A percentile compares a stretch with the other conserved stretches of the same genome.
phyloP scores from a whole-genome alignment of 2,888 invertebrate genomes.

The Rotaria magnacalcarata region DNA sequence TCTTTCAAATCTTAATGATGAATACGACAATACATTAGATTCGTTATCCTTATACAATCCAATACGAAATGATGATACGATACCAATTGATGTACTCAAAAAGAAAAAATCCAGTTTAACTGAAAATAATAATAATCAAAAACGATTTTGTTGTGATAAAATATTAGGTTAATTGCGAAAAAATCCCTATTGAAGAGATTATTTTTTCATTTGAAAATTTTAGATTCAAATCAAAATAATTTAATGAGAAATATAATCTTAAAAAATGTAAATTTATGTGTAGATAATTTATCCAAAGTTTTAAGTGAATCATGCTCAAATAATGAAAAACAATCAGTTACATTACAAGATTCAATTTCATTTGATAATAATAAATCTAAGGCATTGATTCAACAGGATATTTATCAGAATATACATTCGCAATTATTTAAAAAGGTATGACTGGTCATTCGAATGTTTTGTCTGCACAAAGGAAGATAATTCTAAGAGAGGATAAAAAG shows the following conservation, averaged over 20 bases:
- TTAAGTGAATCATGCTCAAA: neutral
- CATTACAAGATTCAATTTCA: neutral
- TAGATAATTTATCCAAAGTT: neutral
- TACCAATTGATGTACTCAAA: neutral
- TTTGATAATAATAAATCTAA: neutral
- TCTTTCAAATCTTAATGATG: neutral
- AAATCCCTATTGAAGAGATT: too few species aligned
- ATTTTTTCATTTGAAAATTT: neutral
- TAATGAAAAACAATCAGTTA: neutral
- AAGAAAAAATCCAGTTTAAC: neutral
- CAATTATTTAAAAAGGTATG: neutral
- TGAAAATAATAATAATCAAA: neutral
- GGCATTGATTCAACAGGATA: neutral
- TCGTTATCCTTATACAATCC: neutral
- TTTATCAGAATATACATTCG: neutral
- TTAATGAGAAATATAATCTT: neutral
- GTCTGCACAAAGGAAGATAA: too few species aligned
- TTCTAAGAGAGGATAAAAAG: neutral
- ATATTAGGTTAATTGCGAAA: too few species aligned
- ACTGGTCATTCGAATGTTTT: neutral
- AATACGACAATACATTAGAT: neutral
- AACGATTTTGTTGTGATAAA: neutral
- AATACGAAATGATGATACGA: neutral
- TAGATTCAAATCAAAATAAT: neutral
- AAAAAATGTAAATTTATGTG: neutral